Percentiles rank a stretch among this genome's conserved stretches.
Conservation (phyloP, 2,113 vertebrate species). For the Epinephelus lanceolatus region DNA sequence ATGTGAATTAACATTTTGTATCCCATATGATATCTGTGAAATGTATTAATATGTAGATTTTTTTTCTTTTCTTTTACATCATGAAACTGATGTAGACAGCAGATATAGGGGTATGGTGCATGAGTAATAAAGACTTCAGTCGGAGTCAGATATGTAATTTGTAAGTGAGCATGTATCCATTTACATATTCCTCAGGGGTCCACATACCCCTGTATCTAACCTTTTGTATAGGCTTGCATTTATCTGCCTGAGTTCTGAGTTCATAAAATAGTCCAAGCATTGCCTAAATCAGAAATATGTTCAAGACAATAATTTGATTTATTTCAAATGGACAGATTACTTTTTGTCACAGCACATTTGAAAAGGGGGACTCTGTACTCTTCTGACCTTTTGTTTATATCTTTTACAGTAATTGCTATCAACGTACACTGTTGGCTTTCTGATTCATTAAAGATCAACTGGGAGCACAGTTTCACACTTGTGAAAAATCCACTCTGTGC, state of each 20-base stretch:
- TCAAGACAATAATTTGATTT: background rate
- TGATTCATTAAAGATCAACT: slow-evolving; percentile 19
- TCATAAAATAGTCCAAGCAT: slow-evolving; percentile 3
- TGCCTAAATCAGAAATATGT: slow-evolving; percentile 6
- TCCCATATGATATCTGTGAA: slow-evolving; percentile 1
- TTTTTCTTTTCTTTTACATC: background rate
- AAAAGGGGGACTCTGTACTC: background rate
- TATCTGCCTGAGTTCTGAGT: background rate
- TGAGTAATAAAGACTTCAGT: background rate
- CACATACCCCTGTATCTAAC: background rate
- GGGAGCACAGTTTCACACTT: background rate
- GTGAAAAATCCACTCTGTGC: background rate
- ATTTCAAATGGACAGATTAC: background rate
- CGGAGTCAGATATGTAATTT: background rate
- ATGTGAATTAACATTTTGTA: background rate
- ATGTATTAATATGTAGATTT: background rate
- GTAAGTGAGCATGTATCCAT: background rate
- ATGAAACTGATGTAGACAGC: slow-evolving; percentile 1
- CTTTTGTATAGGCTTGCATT: background rate
- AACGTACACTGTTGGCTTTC: slow-evolving; percentile 15
- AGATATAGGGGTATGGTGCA: background rate
- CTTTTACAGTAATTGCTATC: slow-evolving; percentile 6
- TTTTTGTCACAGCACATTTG: background rate
- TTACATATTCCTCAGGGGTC: slow-evolving; percentile 29
- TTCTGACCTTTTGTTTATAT: background rate